Base-by-base conservation (phyloP, 1,140 invertebrate genomes). In the Diuraphis noxia region DNA sequence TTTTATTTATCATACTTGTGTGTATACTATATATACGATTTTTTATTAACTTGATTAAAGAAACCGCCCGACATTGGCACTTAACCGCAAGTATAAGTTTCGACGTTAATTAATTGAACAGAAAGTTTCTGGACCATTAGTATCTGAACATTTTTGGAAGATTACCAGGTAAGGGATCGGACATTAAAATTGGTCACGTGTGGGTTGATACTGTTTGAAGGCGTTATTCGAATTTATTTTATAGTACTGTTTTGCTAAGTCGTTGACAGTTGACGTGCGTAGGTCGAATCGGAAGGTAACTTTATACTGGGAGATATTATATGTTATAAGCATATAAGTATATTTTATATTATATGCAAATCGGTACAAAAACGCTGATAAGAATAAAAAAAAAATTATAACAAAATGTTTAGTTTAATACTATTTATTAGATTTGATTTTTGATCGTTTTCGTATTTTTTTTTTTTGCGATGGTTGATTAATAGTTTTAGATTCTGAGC, bases 91-190 rank as follows among this genome's bases (percentile, higher is more conserved):
- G 84, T 49, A n/a, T n/a, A 86, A 49, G 84, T 86, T 86, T 49
- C 41, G 43, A 86, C 84, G 43, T 86, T 86, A 86, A 86, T 86
- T 86, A 86, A 86, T 86, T 21, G 43, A 25, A 49, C 84, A 49
- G 43, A 86, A 49, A 49, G 43, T 49, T 85, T 86, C 43, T 21
- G 43, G 41, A 21, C n/a, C 84, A 86, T 86, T 86, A 86, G 41
- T 49, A 49, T 86, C 41, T 49, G 84, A 86, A 86, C 41, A 86
- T 36, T 86, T 86, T 86, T 86, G 84, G 84, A 86, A 86, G 84
- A 86, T 49, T 86, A 86, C 84, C 84, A 86, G 84, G 84, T 46
- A 86, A 46, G 43, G 84, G 41, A 43, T 49, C 41, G n/a, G 84
- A 49, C 5, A 25, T 86, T n/a, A 86, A 46, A 86, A 86, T 86